A percentile compares a stretch with the other conserved stretches of the same genome.
These are phyloP conservation scores for Paracanthobrama guichenoti DNA, from an alignment of 2,113 vertebrate species.

Conservation along the genomic window DNA sequence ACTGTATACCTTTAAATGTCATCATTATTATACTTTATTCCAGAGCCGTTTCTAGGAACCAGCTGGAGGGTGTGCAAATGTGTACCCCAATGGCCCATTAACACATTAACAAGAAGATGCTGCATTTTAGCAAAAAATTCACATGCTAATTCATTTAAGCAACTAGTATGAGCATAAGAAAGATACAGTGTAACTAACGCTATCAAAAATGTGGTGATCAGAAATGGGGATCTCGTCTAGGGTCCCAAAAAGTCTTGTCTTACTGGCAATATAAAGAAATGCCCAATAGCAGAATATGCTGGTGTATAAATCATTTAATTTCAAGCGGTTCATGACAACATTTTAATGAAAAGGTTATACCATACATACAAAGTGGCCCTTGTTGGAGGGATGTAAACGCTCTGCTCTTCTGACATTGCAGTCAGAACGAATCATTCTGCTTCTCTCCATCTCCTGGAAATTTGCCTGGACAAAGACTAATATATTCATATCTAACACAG, in stretches of 20 bases:
- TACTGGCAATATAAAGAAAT: not conserved
- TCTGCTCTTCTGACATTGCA: not conserved
- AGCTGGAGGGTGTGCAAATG: not conserved
- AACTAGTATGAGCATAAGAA: too few species aligned
- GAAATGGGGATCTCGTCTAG: not conserved
- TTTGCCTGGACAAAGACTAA: not conserved
- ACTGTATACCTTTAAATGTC: not conserved
- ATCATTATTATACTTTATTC: not conserved
- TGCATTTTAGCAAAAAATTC: not conserved
- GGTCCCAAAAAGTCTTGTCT: not conserved
- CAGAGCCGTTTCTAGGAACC: not conserved
- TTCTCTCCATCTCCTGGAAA: not conserved
- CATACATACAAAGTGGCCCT: not conserved
- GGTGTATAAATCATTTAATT: not conserved
- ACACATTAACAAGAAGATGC: too few species aligned
- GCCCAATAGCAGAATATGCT: not conserved
- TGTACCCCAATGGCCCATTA: too few species aligned
- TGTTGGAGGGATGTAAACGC: not conserved
- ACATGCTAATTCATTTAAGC: not conserved
- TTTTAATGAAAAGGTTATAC: not conserved
- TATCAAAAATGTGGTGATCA: not conserved
- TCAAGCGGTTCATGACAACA: not conserved
- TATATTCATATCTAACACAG: not conserved
- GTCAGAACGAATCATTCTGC: not conserved
- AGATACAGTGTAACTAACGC: too few species aligned